These are phyloP conservation scores for Lerista edwardsae DNA, from an alignment of 2,797 vertebrate genomes.

Conservation along the genomic window DNA sequence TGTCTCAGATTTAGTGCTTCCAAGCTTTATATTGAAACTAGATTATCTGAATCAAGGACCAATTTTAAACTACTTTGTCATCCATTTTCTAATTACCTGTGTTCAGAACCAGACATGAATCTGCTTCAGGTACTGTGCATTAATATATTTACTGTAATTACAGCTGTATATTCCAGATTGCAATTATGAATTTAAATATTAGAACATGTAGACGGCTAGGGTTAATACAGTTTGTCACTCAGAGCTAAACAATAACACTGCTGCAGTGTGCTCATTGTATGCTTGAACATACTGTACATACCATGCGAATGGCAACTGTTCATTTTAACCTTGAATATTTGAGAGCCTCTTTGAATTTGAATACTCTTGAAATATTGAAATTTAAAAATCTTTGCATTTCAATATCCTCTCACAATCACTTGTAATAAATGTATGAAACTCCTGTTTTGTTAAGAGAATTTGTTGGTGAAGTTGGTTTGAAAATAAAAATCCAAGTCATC, in stretches of 20 bases:
- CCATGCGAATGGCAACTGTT: constrained; percentile 46
- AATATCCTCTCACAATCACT: constrained; percentile 62
- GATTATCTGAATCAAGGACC: constrained; percentile 74
- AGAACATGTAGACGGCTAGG: constrained; percentile 59
- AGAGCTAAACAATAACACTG: constrained; percentile 56
- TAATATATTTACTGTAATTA: constrained; percentile 74
- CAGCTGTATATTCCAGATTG: constrained; percentile 70
- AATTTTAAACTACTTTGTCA: constrained; percentile 70
- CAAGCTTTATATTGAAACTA: constrained; percentile 54
- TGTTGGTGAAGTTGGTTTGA: constrained; percentile 49
- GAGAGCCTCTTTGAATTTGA: constrained; percentile 62
- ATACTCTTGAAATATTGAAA: too few relatives aligned
- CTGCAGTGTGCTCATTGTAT: constrained; percentile 52
- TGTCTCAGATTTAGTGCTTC: constrained; percentile 72
- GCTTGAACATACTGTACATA: constrained; percentile 69
- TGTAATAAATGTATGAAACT: constrained; percentile 46
- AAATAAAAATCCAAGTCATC: constrained; percentile 48
- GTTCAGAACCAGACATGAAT: constrained; percentile 63
- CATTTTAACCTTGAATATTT: constrained; percentile 70
- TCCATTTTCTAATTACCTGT: constrained; percentile 65
- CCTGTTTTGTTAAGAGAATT: constrained; percentile 58
- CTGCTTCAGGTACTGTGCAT: constrained; percentile 68
- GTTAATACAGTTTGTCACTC: constrained; percentile 49
- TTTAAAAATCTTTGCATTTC: constrained; percentile 46
- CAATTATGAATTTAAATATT: constrained; percentile 67